Evolutionary conservation across 1,140 invertebrate genomes (phyloP).

Genomic region (Euglossa dilemma): DNA sequence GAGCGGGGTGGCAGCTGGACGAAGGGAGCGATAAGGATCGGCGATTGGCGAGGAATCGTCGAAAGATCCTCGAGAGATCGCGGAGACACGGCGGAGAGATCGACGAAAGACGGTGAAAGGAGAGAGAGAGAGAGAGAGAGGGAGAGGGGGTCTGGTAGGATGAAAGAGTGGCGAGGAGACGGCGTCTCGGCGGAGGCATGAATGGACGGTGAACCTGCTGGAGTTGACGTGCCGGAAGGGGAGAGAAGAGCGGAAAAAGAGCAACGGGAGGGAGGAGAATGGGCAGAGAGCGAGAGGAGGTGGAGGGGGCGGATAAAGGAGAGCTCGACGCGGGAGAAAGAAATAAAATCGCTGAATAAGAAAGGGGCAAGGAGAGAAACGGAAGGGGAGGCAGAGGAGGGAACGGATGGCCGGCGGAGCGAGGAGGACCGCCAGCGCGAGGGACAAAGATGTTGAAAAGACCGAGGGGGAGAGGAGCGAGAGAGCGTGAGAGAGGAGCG

Average conservation of each 20-base stretch:
- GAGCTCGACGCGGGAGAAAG: slow-evolving; percentile 9
- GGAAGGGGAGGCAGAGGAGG: not conserved
- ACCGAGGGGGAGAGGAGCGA: not conserved
- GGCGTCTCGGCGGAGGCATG: slow-evolving; percentile 60
- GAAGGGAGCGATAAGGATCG: not conserved
- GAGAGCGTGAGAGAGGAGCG: not conserved
- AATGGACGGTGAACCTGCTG: slow-evolving; percentile 74
- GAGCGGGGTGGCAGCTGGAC: not conserved
- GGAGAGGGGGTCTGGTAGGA: slow-evolving; percentile 11
- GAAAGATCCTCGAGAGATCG: too few species aligned
- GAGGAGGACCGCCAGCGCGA: not conserved
- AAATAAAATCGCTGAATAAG: slow-evolving; percentile 51
- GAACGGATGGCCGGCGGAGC: not conserved
- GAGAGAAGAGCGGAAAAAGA: slow-evolving; percentile 53
- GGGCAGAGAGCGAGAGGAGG: slow-evolving; percentile 25
- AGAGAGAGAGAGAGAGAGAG: slow-evolving; percentile 25
- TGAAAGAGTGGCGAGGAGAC: slow-evolving; percentile 41
- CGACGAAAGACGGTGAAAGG: not conserved
- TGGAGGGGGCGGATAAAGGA: slow-evolving; percentile 15
- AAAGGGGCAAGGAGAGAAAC: slow-evolving; percentile 16
- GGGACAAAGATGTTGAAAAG: slow-evolving; percentile 22
- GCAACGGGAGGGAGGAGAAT: slow-evolving; percentile 35
- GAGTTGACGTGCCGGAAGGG: slow-evolving; percentile 38
- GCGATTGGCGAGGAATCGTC: not conserved
- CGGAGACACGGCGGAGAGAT: too few species aligned